phyloP scores from a whole-genome alignment of 1,140 invertebrate genomes.

The Philopotamus ludificatus region DNA sequence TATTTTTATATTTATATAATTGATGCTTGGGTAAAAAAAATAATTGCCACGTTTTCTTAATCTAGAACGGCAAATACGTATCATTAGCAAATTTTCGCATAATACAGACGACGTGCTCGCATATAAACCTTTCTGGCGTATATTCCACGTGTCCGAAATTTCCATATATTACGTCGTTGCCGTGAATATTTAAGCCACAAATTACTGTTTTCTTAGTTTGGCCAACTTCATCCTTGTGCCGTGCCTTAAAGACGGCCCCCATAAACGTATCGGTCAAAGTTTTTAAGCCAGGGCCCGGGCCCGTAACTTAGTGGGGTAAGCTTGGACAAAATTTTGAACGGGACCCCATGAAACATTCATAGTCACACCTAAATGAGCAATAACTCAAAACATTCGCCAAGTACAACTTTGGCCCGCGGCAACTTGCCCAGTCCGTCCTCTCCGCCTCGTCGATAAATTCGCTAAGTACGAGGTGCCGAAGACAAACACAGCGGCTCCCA shows the following conservation, averaged over 20 bases:
- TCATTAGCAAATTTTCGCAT: too few species aligned
- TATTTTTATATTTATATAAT: too few species aligned
- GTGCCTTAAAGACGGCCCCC: slow-evolving; percentile 14
- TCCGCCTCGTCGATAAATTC: slow-evolving; percentile 8
- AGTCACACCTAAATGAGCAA: slow-evolving; percentile 42
- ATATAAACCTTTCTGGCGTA: neutral
- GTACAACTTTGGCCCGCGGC: slow-evolving; percentile 26
- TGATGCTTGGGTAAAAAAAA: too few species aligned
- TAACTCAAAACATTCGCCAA: slow-evolving; percentile 40
- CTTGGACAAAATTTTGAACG: slow-evolving; percentile 14
- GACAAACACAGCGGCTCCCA: neutral
- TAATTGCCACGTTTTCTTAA: too few species aligned
- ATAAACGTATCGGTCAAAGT: slow-evolving; percentile 20
- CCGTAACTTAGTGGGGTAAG: slow-evolving; percentile 15
- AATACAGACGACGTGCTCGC: neutral
- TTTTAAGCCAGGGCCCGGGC: slow-evolving; percentile 20
- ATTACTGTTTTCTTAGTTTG: neutral
- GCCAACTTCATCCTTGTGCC: neutral
- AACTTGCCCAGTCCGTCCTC: slow-evolving; percentile 5
- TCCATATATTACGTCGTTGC: too few species aligned
- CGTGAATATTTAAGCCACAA: neutral
- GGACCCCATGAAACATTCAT: slow-evolving; percentile 36
- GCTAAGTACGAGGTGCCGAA: slow-evolving; percentile 3
- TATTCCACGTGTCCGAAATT: neutral
- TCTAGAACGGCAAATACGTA: too few species aligned